These are phyloP conservation scores for Podarcis lilfordi DNA, from an alignment of 2,797 vertebrate genomes.

Conservation along the genomic window DNA sequence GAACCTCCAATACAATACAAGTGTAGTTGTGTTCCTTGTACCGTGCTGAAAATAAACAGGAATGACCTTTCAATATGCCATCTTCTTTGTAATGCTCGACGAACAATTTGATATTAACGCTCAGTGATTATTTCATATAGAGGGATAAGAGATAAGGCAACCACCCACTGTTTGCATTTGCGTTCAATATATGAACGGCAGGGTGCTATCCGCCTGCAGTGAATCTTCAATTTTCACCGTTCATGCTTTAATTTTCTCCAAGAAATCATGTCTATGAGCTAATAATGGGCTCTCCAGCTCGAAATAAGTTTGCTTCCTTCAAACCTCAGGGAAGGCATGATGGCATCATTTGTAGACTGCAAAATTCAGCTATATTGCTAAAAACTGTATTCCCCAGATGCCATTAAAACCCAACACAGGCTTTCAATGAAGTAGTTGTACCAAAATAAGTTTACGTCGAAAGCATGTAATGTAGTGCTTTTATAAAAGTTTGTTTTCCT, in stretches of 20 bases:
- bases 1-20: neutral
- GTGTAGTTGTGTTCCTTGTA: neutral
- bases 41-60: slow-evolving; percentile 27
- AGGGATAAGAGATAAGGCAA: slow-evolving; percentile 36
- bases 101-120: slow-evolving; percentile 31
- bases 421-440: neutral
- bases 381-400: neutral
- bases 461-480: neutral
- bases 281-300: slow-evolving; percentile 36
- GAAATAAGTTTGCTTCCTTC: slow-evolving; percentile 33
- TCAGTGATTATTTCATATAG: slow-evolving; percentile 49
- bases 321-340: slow-evolving; percentile 27
- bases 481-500: neutral
- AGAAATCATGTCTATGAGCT: slow-evolving; percentile 38
- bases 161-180: slow-evolving; percentile 54
- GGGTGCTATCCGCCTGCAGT: neutral
- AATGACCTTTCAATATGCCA: slow-evolving; percentile 32
- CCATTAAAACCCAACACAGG: neutral
- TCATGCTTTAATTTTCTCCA: slow-evolving; percentile 49
- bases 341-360: neutral
- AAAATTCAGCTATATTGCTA: neutral
- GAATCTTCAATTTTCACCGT: slow-evolving; percentile 55
- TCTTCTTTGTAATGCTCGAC: slow-evolving; percentile 33
- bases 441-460: neutral
- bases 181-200: slow-evolving; percentile 58